phyloP scores from a whole-genome alignment of 2,797 vertebrate genomes.

The Tokudaia tokunoshimensis region DNA sequence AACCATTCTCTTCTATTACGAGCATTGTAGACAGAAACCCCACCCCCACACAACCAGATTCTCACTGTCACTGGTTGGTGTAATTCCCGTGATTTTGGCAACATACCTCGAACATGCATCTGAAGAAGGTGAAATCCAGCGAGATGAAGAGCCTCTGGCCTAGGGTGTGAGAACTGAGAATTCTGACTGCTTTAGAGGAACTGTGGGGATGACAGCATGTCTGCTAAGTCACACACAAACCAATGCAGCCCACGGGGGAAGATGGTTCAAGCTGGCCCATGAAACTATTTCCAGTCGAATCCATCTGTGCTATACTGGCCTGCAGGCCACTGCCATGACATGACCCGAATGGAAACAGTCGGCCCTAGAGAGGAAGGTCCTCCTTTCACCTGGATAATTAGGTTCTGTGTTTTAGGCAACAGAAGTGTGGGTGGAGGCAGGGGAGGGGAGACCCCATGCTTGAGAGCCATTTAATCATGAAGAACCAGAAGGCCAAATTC shows the following conservation, averaged over 20 bases:
- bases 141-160: neutral
- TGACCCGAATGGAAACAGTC: neutral
- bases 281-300: neutral
- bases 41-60: neutral
- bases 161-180: neutral
- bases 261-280: neutral
- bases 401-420: constrained; percentile 46
- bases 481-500: constrained; percentile 68
- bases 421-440: neutral
- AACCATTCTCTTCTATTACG: neutral
- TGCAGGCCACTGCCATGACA: neutral
- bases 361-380: neutral
- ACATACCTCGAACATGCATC: neutral
- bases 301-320: neutral
- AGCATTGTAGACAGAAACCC: neutral
- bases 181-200: neutral
- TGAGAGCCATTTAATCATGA: constrained; percentile 57
- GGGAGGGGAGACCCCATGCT: constrained; percentile 46
- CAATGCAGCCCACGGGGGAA: neutral
- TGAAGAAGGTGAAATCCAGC: neutral
- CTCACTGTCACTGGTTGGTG: neutral
- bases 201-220: neutral
- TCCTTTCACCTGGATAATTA: constrained; percentile 5
- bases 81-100: neutral
- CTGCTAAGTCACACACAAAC: neutral